phyloP scores from a whole-genome alignment of 2,113 vertebrate species.

The Macrotus californicus region DNA sequence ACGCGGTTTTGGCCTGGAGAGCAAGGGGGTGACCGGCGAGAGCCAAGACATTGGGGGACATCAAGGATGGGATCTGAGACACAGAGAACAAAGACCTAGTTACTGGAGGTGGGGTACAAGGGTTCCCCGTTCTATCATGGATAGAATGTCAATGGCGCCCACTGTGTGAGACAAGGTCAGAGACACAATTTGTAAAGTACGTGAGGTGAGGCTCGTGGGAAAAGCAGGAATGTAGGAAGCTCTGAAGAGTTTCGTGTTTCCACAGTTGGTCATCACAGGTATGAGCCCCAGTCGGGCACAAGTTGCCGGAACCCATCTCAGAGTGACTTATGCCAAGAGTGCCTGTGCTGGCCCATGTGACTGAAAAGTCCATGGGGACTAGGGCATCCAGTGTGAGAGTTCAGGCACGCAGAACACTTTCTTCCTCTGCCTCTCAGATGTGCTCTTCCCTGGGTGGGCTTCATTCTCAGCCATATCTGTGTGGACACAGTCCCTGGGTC shows the following conservation, averaged over 20 bases:
- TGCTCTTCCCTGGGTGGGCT: neutral
- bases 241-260: neutral
- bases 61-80: neutral
- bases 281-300: neutral
- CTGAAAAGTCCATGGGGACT: fast-evolving
- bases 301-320: neutral
- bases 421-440: neutral
- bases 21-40: no score
- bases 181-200: neutral
- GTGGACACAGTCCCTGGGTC: fast-evolving
- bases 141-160: fast-evolving
- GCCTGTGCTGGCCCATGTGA: fast-evolving
- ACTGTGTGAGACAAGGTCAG: neutral
- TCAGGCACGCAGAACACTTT: neutral
- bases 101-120: neutral
- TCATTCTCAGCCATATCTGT: neutral
- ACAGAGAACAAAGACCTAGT: fast-evolving
- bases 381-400: fast-evolving
- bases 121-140: fast-evolving
- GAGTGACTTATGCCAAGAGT: neutral
- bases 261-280: neutral
- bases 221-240: neutral
- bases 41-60: neutral
- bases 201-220: fast-evolving
- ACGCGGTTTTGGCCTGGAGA: no score